Evolutionary conservation across 1,140 invertebrate genomes (phyloP).

Genomic region (Melanaphis sacchari): DNA sequence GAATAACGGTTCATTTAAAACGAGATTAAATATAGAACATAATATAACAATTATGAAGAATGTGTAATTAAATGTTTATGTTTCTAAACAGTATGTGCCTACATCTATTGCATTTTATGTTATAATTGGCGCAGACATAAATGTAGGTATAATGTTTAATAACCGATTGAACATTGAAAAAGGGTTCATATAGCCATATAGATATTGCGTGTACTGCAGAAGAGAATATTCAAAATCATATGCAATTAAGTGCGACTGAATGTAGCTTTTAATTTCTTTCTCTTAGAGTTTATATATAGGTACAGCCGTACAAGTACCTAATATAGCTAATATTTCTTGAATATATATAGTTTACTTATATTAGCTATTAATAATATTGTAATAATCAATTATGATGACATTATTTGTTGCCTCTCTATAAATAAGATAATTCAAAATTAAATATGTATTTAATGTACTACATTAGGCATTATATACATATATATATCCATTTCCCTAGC

Average conservation of each 20-base stretch:
- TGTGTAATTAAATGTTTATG: not conserved
- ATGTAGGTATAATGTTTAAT: not conserved
- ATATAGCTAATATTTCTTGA: not conserved
- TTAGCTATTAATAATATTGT: not conserved
- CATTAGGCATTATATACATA: not conserved
- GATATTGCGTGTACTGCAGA: no score
- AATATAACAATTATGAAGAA: no score
- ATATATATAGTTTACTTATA: no score
- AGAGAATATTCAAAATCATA: not conserved
- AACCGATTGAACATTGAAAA: not conserved
- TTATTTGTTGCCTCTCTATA: not conserved
- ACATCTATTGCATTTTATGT: no score
- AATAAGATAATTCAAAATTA: not conserved
- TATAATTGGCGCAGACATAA: no score
- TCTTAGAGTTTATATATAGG: not conserved
- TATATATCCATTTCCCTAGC: not conserved
- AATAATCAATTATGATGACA: not conserved
- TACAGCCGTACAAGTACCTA: no score
- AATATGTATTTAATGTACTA: not conserved
- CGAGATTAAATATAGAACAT: not conserved
- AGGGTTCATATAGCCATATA: not conserved
- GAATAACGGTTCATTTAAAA: not conserved
- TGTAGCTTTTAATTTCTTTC: not conserved
- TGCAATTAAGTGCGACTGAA: not conserved
- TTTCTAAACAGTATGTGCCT: not conserved